phyloP scores from a whole-genome alignment of 2,888 invertebrate genomes.

The Drosophila nr. perissopoda region DNA sequence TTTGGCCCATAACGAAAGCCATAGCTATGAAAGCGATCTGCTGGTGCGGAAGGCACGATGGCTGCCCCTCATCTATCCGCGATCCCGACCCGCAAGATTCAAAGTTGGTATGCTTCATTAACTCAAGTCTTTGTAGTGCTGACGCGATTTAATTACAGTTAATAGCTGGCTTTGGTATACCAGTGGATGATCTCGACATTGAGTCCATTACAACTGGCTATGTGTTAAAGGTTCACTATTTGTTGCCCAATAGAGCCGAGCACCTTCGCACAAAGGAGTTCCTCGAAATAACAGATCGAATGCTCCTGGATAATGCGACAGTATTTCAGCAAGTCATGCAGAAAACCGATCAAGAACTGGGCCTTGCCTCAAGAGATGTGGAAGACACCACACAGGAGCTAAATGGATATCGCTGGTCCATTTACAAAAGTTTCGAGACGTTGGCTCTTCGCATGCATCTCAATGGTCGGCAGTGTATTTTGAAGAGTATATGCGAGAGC shows the following conservation, averaged over 20 bases:
- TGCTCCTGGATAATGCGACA: slow-evolving; percentile 47
- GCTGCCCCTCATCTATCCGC: slow-evolving; percentile 58
- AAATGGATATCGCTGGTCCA: slow-evolving; percentile 79
- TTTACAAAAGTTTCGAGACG: slow-evolving; percentile 78
- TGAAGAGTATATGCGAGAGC: slow-evolving; percentile 91
- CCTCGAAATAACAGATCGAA: slow-evolving; percentile 36
- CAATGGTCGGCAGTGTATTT: slow-evolving; percentile 89
- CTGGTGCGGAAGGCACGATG: slow-evolving; percentile 57
- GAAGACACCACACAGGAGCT: slow-evolving; percentile 46
- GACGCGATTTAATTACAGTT: slow-evolving; percentile 20
- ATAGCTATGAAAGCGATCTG: slow-evolving; percentile 43
- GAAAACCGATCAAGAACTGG: slow-evolving; percentile 45
- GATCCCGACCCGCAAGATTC: slow-evolving; percentile 50
- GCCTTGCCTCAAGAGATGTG: slow-evolving; percentile 18
- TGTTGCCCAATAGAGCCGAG: slow-evolving; percentile 51
- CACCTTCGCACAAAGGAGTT: slow-evolving; percentile 55
- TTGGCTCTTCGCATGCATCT: slow-evolving; percentile 86
- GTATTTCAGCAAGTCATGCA: slow-evolving; percentile 52
- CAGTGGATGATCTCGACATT: slow-evolving; percentile 33
- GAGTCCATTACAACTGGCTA: slow-evolving; percentile 64
- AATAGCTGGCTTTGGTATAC: slow-evolving; percentile 58
- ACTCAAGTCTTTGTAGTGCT: background rate
- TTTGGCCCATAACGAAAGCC: slow-evolving; percentile 17
- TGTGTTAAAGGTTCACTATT: slow-evolving; percentile 74
- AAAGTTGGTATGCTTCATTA: slow-evolving; percentile 40